These are phyloP conservation scores for Dicrostonyx torquatus DNA, from an alignment of 2,797 vertebrate species.

Conservation along the genomic window DNA sequence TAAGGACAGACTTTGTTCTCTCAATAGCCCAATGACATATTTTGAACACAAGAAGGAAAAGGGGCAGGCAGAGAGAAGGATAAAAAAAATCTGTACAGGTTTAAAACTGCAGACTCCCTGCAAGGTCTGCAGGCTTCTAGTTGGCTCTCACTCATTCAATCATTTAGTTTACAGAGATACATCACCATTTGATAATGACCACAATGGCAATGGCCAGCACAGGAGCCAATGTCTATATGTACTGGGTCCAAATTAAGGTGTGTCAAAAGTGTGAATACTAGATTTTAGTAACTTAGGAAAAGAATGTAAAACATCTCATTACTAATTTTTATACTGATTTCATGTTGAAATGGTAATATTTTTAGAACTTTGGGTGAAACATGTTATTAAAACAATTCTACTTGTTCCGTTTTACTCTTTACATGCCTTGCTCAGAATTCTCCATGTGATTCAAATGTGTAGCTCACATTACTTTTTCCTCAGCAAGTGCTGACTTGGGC, in stretches of 20 bases:
- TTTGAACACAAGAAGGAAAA: neutral
- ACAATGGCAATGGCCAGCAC: neutral
- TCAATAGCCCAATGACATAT: neutral
- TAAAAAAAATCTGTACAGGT: neutral
- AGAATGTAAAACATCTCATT: neutral
- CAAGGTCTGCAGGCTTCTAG: neutral
- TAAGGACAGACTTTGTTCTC: neutral
- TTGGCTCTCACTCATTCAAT: neutral
- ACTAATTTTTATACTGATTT: constrained; percentile 23
- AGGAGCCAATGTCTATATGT: neutral
- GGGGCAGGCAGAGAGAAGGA: neutral
- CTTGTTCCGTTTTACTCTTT: neutral
- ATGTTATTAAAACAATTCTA: neutral
- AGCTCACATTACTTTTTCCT: neutral
- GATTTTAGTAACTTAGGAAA: constrained; percentile 12
- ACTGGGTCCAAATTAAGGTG: neutral
- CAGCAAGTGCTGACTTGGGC: neutral
- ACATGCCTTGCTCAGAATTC: neutral
- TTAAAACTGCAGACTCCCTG: neutral
- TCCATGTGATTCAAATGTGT: neutral
- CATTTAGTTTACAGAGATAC: neutral
- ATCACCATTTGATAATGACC: neutral
- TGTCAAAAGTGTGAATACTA: neutral
- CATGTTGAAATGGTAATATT: constrained; percentile 27
- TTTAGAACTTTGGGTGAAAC: neutral